Conservation (phyloP, 2,888 invertebrate species). For the Pollenia angustigena region DNA sequence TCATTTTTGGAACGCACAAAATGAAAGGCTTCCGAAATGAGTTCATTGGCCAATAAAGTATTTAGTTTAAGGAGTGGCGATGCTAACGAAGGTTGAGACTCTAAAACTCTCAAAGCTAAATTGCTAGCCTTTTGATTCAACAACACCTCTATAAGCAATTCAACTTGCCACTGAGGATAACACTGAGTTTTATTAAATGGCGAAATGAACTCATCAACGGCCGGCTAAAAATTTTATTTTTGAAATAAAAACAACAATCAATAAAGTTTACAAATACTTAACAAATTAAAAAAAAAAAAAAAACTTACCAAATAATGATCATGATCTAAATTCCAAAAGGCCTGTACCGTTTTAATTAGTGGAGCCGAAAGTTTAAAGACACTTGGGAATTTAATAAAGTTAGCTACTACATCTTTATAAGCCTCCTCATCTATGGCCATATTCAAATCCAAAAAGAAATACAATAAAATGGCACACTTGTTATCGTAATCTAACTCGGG, state of each 20-base stretch:
- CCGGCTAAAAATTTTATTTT: conserved; percentile 74
- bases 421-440: conserved; percentile 87
- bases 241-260: neutral
- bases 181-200: conserved; percentile 78
- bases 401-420: conserved; percentile 87
- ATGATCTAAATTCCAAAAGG: conserved; percentile 95
- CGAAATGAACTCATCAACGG: conserved; percentile 81
- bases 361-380: conserved; percentile 91
- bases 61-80: conserved; percentile 78
- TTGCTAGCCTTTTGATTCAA: conserved; percentile 77
- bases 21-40: conserved; percentile 82
- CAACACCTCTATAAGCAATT: conserved; percentile 80
- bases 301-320: conserved; percentile 90
- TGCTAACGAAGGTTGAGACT: conserved; percentile 78
- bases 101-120: conserved; percentile 80
- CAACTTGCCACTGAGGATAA: conserved; percentile 81
- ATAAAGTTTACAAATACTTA: neutral
- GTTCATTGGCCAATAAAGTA: conserved; percentile 81
- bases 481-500: conserved; percentile 87
- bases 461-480: conserved; percentile 92
- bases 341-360: conserved; percentile 91
- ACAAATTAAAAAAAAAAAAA: neutral
- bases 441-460: conserved; percentile 92
- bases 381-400: conserved; percentile 91
- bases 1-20: conserved; percentile 80